A percentile compares a stretch with the other conserved stretches of the same genome.
phyloP scores from a whole-genome alignment of 2,888 invertebrate genomes.

The Junonia oenone region DNA sequence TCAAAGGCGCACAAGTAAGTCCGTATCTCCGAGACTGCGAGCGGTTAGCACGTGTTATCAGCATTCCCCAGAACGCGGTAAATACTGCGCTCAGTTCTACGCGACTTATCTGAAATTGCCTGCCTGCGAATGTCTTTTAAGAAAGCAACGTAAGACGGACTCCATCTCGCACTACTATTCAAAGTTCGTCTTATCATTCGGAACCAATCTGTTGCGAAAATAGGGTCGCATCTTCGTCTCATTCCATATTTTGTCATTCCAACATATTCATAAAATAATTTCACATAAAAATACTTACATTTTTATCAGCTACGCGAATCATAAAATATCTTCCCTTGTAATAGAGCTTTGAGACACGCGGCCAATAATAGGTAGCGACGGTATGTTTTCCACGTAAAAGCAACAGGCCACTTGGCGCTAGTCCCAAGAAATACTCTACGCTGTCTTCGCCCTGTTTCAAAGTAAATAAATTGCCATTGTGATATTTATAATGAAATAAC shows the following conservation, averaged over 20 bases:
- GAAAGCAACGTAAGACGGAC: constrained; percentile 63
- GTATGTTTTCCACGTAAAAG: constrained; percentile 96
- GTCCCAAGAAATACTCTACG: constrained; percentile 96
- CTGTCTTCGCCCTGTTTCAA: constrained; percentile 94
- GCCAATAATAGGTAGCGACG: constrained; percentile 99
- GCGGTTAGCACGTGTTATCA: constrained; percentile 43
- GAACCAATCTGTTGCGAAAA: constrained; percentile 51
- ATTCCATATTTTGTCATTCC: constrained; percentile 19
- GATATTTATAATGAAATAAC: constrained; percentile 15
- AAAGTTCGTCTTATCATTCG: constrained; percentile 51
- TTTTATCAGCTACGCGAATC: constrained; percentile 96
- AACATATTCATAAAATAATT: background rate
- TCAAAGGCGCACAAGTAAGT: constrained; percentile 30
- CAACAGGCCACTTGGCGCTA: constrained; percentile 97
- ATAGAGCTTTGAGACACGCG: constrained; percentile 96
- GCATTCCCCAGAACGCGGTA: constrained; percentile 60
- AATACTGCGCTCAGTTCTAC: constrained; percentile 68
- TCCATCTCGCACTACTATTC: constrained; percentile 69
- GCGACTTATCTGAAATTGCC: constrained; percentile 79
- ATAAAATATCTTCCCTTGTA: constrained; percentile 98
- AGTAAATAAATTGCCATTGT: constrained; percentile 27
- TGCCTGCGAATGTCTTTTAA: constrained; percentile 76
- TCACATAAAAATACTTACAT: constrained; percentile 81
- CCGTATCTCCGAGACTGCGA: constrained; percentile 27
- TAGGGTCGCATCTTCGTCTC: constrained; percentile 54